Evolutionary conservation across 2,113 vertebrate species (phyloP).

Genomic region (mouse (Mus musculus)): GRCm39 chr2:104944501-104945000

Average conservation of each 20-base stretch:
- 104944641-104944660: background rate
- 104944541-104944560: background rate
- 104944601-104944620: constrained; percentile 16
- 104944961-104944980: constrained; percentile 79
- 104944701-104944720: constrained; percentile 69
- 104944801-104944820: constrained; percentile 81
- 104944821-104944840: constrained; percentile 64
- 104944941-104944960: constrained; percentile 73
- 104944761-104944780: constrained; percentile 73
- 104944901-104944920: constrained; percentile 80
- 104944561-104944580: background rate
- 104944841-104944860: constrained; percentile 76
- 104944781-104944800: constrained; percentile 75
- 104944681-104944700: constrained; percentile 36
- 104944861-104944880: constrained; percentile 75
- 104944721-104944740: constrained; percentile 72
- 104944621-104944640: background rate
- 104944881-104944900: constrained; percentile 71
- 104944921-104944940: constrained; percentile 59
- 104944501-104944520: background rate
- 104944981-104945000: constrained; percentile 64
- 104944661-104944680: background rate
- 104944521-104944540: constrained; percentile 29
- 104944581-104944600: background rate
- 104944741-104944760: constrained; percentile 71